phyloP scores from a whole-genome alignment of 2,113 vertebrate genomes.

The Eclectus roratus region DNA sequence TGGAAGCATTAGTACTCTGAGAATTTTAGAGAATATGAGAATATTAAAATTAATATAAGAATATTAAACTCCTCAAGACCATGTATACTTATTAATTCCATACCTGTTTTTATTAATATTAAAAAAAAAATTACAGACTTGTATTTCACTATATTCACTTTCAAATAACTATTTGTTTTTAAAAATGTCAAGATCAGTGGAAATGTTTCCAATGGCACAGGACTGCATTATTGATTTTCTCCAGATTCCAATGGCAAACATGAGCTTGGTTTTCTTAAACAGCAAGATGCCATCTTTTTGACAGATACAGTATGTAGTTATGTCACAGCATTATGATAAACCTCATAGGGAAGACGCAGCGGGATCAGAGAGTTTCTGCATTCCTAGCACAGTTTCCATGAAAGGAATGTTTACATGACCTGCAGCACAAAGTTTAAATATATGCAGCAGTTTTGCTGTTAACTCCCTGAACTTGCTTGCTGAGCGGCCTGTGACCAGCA shows the following conservation, averaged over 20 bases:
- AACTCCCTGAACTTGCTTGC: conserved; percentile 74
- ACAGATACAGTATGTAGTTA: conserved; percentile 70
- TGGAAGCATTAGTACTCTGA: neutral
- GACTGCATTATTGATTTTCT: conserved; percentile 49
- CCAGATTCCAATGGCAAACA: conserved; percentile 62
- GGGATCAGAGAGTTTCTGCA: conserved; percentile 67
- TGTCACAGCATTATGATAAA: conserved; percentile 71
- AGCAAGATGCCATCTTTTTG: conserved; percentile 70
- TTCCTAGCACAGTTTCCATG: conserved; percentile 73
- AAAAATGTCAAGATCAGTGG: conserved; percentile 5
- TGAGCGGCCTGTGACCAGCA: conserved; percentile 55
- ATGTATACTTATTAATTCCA: neutral
- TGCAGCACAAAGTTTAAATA: conserved; percentile 73
- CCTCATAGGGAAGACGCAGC: conserved; percentile 67
- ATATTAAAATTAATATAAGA: neutral
- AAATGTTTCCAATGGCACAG: conserved; percentile 24
- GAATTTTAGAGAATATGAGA: neutral
- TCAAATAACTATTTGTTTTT: conserved; percentile 13
- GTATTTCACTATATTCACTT: neutral
- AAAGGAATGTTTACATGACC: conserved; percentile 79
- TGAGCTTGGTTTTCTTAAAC: conserved; percentile 59
- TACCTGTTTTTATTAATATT: neutral
- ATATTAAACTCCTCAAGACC: neutral
- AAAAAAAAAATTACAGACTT: neutral
- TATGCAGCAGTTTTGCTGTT: conserved; percentile 73